Evolutionary conservation across 2,113 vertebrate species (phyloP), one percentile per base, ranked within the genome.

Genomic region (Corydoras maculifer): DNA sequence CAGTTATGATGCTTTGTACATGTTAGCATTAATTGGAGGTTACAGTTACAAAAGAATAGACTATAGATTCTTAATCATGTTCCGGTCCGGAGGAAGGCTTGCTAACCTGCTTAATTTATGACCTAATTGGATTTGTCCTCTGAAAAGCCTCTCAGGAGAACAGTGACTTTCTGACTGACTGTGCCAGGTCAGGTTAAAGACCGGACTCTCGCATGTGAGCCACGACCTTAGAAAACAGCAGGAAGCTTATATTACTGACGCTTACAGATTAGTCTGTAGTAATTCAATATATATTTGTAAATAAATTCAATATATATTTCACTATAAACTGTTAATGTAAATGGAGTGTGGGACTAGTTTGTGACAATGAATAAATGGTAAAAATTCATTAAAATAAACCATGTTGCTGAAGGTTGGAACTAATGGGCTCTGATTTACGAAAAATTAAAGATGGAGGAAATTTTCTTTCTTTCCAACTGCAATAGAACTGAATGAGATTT

Each of bases 111-210:
- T 80, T 77, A 68, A 35, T 58, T 74, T 69, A 50, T 75, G 61
- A 64, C 65, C 69, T 73, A 76, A 68, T 77, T 80, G 70, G 74
- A 81, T 83, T 82, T 78, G 65, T 58, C 30, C 68, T 59, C 54
- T 58, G 30, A 50, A 78, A 78, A 78, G 77, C 78, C 13, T 78
- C 71, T 80, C 66, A 80, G 72, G 31, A 75, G 76, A 70, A 72
- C 69, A 78, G 55, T 71, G 66, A 77, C 72, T 63, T 63, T 74
- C 59, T 74, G 73, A 72, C 66, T 49, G 64, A 68, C 53, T 35
- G n/a, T 58, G 64, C 73, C 54, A 55, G 68, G 30, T 50, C 61
- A 74, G 15, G 68, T 60, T 60, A 73, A 49, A 12, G 65, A 49
- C 29, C 62, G 69, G 50, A 65, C 43, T 68, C 5, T 61, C 73